These are phyloP conservation scores for Leptopilina myrica DNA, from an alignment of 2,888 invertebrate species.

Conservation along the genomic window DNA sequence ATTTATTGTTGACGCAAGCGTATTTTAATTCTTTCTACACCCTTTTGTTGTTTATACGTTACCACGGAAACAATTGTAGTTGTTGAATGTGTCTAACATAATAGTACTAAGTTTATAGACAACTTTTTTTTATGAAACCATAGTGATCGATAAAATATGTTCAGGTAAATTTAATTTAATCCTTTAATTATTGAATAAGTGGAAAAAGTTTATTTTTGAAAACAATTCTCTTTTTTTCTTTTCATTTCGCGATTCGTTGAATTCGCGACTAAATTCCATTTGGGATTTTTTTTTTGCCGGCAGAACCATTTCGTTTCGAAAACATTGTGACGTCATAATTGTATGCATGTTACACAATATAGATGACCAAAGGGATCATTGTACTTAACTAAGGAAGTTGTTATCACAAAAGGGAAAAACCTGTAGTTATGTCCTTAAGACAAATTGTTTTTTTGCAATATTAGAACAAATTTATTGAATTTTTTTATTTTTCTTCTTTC, in stretches of 20 bases:
- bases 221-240: neutral
- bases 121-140: constrained; percentile 40
- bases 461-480: neutral
- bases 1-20: constrained; percentile 27
- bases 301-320: constrained; percentile 9
- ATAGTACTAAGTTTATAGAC: constrained; percentile 21
- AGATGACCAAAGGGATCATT: constrained; percentile 24
- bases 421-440: neutral
- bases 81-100: constrained; percentile 45
- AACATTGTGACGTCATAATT: constrained; percentile 38
- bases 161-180: constrained; percentile 51
- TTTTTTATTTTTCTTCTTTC: neutral
- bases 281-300: constrained; percentile 1
- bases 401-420: neutral
- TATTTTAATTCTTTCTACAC: constrained; percentile 25
- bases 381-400: constrained; percentile 22
- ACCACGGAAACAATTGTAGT: constrained; percentile 62
- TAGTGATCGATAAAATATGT: constrained; percentile 47
- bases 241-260: too few species aligned
- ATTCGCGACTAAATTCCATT: neutral
- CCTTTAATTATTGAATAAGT: neutral
- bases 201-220: neutral
- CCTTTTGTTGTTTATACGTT: constrained; percentile 64
- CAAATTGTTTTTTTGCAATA: neutral
- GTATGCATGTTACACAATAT: constrained; percentile 14